Evolutionary conservation across 2,113 vertebrate species (phyloP), one percentile per base, ranked within the genome.

Genomic region (Datnioides undecimradiatus): DNA sequence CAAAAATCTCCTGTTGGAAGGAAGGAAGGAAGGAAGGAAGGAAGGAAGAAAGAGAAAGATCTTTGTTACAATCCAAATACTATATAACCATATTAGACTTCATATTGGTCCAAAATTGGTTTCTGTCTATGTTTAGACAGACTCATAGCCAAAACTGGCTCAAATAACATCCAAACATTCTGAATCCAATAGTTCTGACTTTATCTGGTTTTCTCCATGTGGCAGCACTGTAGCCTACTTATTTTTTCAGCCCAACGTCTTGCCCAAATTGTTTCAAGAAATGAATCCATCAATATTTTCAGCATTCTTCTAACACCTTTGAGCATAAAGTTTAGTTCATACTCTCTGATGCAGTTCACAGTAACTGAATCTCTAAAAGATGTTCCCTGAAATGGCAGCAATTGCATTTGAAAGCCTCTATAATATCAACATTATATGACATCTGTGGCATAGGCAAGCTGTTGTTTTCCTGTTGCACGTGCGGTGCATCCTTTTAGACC

Each of bases 1-100:
- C 83, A 60, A 93, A 87, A 77, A 89, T 84, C 0, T 92, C 92
- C 95, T 95, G 87, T 63, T 75, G 62, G 55, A 6, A 27, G 29
- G 77, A 29, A 74, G 34, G 65, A 36, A 68, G 19, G 9, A 21
- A 46, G 5, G 14, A 46, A 45, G 31, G 4, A 29, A 51, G 4
- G 12, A 49, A 29, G 21, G n/a, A 43, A n/a, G 38, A 51, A 38
- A 33, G 6, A 25, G 25, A 14, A 36, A 36, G 31, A 48, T n/a
- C n/a, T n/a, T n/a, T n/a, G n/a, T n/a, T n/a, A n/a, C n/a, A n/a
- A n/a, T n/a, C n/a, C n/a, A n/a, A n/a, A n/a, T n/a, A n/a, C n/a
- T n/a, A n/a, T n/a, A n/a, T n/a, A n/a, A 14, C n/a, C 3, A 67
- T 16, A 21, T 19, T 17, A 16, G 27, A 31, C 65, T 63, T 23